Conservation (phyloP, 1,140 invertebrate species). For the Drosophila lacteicornis region DNA sequence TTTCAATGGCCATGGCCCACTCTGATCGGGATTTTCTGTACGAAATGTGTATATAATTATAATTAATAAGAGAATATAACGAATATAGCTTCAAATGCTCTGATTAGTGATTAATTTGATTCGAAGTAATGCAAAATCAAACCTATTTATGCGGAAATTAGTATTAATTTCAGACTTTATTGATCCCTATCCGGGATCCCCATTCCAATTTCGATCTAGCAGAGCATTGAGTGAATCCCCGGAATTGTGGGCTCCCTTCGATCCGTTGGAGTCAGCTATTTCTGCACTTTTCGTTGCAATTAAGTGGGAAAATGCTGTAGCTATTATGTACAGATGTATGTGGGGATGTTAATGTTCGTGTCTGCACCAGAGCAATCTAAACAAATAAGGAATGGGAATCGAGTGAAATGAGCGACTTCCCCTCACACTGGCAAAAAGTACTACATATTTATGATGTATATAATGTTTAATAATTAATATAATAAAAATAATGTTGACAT, state of each 20-base stretch:
- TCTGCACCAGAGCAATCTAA: slow-evolving; percentile 42
- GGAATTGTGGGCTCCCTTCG: slow-evolving; percentile 1
- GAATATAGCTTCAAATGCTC: too few relatives aligned
- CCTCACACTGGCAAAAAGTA: slow-evolving; percentile 1
- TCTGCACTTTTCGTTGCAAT: slow-evolving; percentile 43
- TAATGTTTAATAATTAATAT: too few relatives aligned
- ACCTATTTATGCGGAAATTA: background rate
- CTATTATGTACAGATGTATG: slow-evolving; percentile 3
- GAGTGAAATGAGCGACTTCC: slow-evolving; percentile 31
- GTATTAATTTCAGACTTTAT: background rate
- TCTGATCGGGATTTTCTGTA: too few relatives aligned
- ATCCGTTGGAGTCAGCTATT: slow-evolving; percentile 27
- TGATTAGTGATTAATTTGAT: background rate
- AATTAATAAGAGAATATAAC: too few relatives aligned
- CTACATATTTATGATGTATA: too few relatives aligned
- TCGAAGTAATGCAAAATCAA: too few relatives aligned
- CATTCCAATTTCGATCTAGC: slow-evolving; percentile 8
- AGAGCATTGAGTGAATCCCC: background rate
- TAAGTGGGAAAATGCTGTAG: slow-evolving; percentile 38
- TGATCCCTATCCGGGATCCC: background rate
- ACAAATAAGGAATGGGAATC: slow-evolving; percentile 32
- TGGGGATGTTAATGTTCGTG: slow-evolving; percentile 44
- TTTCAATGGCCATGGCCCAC: too few relatives aligned
- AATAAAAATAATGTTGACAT: too few relatives aligned
- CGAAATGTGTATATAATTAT: too few relatives aligned